A percentile compares a stretch with the other conserved stretches of the same genome.
These are phyloP conservation scores for Tokudaia muenninki DNA, from an alignment of 2,797 vertebrate species.

Conservation along the genomic window DNA sequence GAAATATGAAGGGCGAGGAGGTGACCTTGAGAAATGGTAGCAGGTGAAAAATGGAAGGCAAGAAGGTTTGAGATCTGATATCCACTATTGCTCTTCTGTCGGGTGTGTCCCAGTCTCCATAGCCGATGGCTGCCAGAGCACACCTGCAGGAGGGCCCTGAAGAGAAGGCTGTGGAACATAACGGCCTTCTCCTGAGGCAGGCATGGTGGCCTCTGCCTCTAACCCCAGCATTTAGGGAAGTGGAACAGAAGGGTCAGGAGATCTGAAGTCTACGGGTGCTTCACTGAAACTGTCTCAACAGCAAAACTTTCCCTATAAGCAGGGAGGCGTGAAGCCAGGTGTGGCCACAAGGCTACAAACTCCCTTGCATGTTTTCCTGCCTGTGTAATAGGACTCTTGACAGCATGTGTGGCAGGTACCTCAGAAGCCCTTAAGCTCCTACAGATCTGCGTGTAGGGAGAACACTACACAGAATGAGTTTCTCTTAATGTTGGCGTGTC, in stretches of 20 bases:
- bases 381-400: not conserved
- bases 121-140: not conserved
- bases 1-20: not conserved
- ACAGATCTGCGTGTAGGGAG: not conserved
- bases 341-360: not conserved
- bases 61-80: not conserved
- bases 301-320: not conserved
- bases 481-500: not conserved
- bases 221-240: not conserved
- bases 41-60: not conserved
- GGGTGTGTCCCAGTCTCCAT: accelerated
- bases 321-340: not conserved
- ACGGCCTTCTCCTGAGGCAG: not conserved
- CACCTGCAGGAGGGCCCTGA: not conserved
- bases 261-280: not conserved
- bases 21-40: not conserved
- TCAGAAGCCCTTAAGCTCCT: not conserved
- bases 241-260: not conserved
- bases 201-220: not conserved
- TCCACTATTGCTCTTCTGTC: not conserved
- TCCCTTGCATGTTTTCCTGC: not conserved
- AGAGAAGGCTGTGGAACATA: not conserved
- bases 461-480: not conserved
- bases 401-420: not conserved
- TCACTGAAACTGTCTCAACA: not conserved